phyloP scores from a whole-genome alignment of 2,797 vertebrate species.

The Rhabdophis nuchalis region DNA sequence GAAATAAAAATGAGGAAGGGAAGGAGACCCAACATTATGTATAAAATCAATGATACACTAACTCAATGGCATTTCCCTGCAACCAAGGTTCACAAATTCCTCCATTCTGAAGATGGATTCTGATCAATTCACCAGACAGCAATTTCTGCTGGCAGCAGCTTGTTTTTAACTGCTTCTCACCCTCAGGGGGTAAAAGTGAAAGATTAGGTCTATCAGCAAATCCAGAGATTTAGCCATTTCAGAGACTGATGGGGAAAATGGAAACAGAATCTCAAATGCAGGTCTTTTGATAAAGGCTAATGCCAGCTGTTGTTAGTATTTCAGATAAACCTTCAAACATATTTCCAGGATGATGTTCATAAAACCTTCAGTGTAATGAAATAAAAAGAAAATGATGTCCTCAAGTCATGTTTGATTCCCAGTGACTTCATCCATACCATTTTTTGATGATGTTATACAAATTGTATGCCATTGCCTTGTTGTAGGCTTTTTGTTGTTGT shows the following conservation, averaged over 20 bases:
- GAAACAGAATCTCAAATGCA: background rate
- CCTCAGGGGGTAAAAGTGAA: background rate
- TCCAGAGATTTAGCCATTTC: background rate
- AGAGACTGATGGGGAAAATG: background rate
- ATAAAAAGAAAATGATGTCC: background rate
- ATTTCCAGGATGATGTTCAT: background rate
- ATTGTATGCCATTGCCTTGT: background rate
- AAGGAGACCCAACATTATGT: constrained; percentile 17
- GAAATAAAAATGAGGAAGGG: background rate
- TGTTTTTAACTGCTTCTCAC: background rate
- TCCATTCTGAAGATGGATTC: constrained; percentile 29
- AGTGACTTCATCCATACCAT: background rate
- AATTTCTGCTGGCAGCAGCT: background rate
- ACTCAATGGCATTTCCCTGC: background rate
- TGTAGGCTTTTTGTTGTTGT: background rate
- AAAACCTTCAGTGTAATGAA: background rate
- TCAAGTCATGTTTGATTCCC: background rate
- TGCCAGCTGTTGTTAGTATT: background rate
- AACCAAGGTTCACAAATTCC: background rate
- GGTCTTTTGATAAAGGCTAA: background rate
- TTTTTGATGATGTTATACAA: background rate
- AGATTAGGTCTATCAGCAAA: background rate
- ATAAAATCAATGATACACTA: constrained; percentile 37
- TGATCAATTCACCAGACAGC: constrained; percentile 13
- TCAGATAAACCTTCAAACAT: background rate